These are phyloP conservation scores for Linyphia triangularis DNA, from an alignment of 2,888 invertebrate species.

Conservation along the genomic window DNA sequence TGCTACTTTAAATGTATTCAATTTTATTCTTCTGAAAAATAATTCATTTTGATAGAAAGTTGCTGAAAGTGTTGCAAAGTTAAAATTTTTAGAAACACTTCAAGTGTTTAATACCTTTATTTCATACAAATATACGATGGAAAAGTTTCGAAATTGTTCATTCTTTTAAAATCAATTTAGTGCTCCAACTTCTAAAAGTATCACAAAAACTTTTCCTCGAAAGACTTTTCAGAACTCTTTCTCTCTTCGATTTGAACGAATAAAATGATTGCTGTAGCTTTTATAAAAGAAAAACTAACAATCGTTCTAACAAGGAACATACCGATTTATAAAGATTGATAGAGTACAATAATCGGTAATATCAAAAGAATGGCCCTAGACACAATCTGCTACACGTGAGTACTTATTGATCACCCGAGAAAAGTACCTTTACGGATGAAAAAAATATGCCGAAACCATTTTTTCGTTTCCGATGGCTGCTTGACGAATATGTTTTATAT, in stretches of 20 bases:
- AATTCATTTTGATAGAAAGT: too few species aligned
- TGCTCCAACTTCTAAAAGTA: background rate
- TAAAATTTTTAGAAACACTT: too few species aligned
- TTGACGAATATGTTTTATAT: too few species aligned
- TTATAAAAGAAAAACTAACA: background rate
- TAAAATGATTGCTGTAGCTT: background rate
- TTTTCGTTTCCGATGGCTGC: too few species aligned
- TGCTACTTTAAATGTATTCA: too few species aligned
- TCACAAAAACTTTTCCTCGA: background rate
- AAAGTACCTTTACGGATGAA: too few species aligned
- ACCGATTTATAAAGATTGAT: background rate
- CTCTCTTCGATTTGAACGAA: background rate
- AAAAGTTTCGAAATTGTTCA: background rate
- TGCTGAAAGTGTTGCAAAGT: too few species aligned
- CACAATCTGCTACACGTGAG: background rate
- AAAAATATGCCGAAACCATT: background rate
- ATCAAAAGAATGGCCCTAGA: background rate
- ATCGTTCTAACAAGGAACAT: background rate
- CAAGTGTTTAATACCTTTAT: too few species aligned
- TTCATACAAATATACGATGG: too few species aligned
- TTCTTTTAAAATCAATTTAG: background rate
- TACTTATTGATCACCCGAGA: background rate
- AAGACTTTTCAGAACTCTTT: background rate
- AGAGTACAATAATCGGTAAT: background rate
- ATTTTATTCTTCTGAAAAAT: too few species aligned